These are phyloP conservation scores for Heterodera filipjevi DNA, from an alignment of 2,888 invertebrate genomes.

Conservation along the genomic window DNA sequence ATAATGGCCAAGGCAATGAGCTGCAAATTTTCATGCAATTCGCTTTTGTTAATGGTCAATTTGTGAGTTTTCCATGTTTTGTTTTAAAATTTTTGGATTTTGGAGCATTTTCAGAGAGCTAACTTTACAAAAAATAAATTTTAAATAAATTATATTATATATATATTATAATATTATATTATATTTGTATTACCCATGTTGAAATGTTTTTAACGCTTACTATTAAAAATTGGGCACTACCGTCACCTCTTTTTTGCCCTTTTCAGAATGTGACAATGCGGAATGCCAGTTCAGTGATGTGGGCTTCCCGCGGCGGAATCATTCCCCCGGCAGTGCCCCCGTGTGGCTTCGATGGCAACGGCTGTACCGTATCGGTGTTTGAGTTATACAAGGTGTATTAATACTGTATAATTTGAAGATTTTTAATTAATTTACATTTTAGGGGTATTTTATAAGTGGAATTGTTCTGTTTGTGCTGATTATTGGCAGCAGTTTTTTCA, in stretches of 20 bases:
- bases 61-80: no score
- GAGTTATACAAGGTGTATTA: constrained; percentile 30
- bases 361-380: constrained; percentile 33
- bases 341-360: constrained; percentile 43
- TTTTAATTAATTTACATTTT: not conserved
- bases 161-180: no score
- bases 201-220: no score
- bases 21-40: not conserved
- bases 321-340: constrained; percentile 36
- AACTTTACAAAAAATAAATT: no score
- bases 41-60: no score
- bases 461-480: constrained; percentile 25
- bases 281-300: constrained; percentile 31
- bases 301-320: constrained; percentile 33
- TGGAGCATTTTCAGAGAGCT: no score
- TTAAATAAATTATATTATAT: no score
- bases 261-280: not conserved
- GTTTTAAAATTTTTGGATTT: no score
- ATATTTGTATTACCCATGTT: no score
- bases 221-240: no score
- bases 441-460: constrained; percentile 26
- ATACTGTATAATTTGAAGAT: no score
- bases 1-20: not conserved
- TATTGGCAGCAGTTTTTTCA: constrained; percentile 18
- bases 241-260: no score